These are phyloP conservation scores for Escarpia spicata DNA, from an alignment of 2,888 invertebrate genomes.

Conservation along the genomic window DNA sequence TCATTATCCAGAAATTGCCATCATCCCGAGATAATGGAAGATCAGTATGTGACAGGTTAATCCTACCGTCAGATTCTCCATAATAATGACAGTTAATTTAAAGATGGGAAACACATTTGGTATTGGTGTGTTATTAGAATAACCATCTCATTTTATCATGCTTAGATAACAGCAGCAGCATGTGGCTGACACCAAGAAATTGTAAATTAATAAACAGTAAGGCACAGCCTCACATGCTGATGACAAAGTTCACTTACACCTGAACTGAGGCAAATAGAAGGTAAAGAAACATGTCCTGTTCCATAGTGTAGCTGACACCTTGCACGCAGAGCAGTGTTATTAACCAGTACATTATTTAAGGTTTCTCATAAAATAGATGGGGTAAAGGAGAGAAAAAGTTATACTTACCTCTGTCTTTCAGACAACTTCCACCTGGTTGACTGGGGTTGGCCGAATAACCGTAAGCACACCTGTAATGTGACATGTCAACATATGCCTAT, in stretches of 20 bases:
- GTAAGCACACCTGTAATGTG: conserved; percentile 63
- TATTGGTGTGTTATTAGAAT: neutral
- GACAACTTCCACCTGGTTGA: conserved; percentile 63
- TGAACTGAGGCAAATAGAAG: neutral
- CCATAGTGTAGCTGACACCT: conserved; percentile 40
- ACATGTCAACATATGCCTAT: neutral
- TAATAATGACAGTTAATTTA: neutral
- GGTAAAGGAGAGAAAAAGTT: neutral
- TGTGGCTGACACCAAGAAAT: neutral
- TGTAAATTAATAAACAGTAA: neutral
- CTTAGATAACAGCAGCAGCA: neutral
- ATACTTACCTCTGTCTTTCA: neutral
- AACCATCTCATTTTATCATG: neutral
- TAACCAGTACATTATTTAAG: neutral
- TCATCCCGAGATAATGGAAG: no score
- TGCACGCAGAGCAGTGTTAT: neutral
- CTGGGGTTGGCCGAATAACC: conserved; percentile 67
- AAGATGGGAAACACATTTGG: neutral
- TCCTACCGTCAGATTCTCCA: no score
- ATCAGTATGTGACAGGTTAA: no score
- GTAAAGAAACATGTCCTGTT: neutral
- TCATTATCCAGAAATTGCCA: no score
- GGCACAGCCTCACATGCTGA: neutral
- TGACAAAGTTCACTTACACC: neutral
- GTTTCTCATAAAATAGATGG: neutral